Base-by-base conservation (phyloP, 92 coral and sea anemone species). In the Actinernus sp. region DNA sequence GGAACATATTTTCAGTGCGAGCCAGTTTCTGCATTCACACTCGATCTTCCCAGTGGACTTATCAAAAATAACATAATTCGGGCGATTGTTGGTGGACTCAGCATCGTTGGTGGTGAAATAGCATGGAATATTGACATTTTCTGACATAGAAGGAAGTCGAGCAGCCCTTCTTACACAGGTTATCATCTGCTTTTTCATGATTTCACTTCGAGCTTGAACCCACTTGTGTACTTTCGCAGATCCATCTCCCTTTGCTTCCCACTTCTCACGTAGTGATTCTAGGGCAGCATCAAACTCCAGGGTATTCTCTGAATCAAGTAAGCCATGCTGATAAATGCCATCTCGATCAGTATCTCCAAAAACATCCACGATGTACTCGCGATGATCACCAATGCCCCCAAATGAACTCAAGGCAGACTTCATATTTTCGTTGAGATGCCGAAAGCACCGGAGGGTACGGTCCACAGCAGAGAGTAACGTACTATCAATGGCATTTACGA, bases 91-190 rank as follows among this genome's bases (percentile, higher is more conserved):
- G 43, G 39, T 67, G 0, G 50, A 54, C 37, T 77, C 84, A 3
- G 84, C 84, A 29, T 77, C 69, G 24, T 54, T 65, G 8, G 84
- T 77, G 45, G 8, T 19, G 43, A 77, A 77, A 55, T 55, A 65
- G 28, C 5, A 5, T 5, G 77, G 84, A 21, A 67, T 58, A 7
- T 47, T 19, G 1, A 26, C 38, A 18, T 14, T 39, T 0, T 10
- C n/a, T 18, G 28, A 26, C 55, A 49, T 50, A 13, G 44, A 3
- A 3, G 34, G 74, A n/a, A 74, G 74, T 11, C 82, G 33, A 1
- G 73, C 82, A 34, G 45, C 38, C 19, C 63, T 25, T 3, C 63
- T 10, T 20, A 56, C 63, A 4, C 49, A 48, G 6, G 82, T 45
- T 6, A 36, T 74, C 27, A 27, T 27, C 11, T 56, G 44, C 33